Conservation (phyloP, 2,888 invertebrate genomes). For the Creontiades dilutus region DNA sequence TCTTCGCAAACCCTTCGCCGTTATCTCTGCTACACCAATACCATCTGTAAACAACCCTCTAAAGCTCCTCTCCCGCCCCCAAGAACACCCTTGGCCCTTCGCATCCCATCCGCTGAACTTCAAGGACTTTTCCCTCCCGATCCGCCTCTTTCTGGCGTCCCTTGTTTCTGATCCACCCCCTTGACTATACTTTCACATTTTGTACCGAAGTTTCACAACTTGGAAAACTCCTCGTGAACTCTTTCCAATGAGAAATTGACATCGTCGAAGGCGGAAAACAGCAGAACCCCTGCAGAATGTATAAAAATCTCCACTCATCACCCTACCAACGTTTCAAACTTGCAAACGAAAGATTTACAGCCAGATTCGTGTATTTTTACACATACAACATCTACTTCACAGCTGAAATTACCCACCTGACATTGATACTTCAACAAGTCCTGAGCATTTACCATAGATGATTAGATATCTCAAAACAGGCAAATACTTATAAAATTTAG, state of each 20-base stretch:
- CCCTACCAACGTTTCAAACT: background rate
- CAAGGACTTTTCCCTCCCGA: background rate
- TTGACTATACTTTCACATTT: constrained; percentile 9
- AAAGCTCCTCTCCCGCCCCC: background rate
- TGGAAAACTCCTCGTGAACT: background rate
- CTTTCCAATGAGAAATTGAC: background rate
- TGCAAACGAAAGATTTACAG: too few species aligned
- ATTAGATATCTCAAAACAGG: too few species aligned
- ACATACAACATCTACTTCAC: too few species aligned
- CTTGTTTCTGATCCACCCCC: constrained; percentile 16
- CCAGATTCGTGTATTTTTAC: too few species aligned
- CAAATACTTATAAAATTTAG: too few species aligned
- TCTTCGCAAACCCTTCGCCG: background rate
- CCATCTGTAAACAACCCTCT: constrained; percentile 51
- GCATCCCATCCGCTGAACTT: background rate
- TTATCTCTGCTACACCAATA: constrained; percentile 40
- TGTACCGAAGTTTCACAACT: background rate
- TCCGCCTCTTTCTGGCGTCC: background rate
- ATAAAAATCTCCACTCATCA: background rate
- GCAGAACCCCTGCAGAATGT: background rate
- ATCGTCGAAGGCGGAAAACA: too few species aligned
- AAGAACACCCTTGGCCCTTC: background rate
- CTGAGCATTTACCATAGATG: too few species aligned
- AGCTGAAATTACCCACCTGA: too few species aligned
- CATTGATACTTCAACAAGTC: too few species aligned